Conservation (phyloP, 2,113 vertebrate species). For the Heterotilapia buettikoferi region DNA sequence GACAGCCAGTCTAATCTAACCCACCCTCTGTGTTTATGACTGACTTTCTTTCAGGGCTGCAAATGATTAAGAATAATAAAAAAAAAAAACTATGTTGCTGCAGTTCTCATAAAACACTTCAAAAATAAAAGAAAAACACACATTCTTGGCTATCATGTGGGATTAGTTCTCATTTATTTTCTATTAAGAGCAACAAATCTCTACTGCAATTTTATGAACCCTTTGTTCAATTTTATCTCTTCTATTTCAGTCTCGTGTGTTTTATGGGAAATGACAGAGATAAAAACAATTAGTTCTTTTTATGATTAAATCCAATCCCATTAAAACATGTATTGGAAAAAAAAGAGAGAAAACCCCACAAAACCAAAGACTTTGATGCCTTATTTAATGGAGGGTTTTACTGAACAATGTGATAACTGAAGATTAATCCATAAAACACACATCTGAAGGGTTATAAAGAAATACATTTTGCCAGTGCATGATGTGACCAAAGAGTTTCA, state of each 20-base stretch:
- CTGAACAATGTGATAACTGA: neutral
- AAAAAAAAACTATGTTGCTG: neutral
- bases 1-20: neutral
- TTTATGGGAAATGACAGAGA: neutral
- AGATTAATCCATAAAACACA: constrained; percentile 35
- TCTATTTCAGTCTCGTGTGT: neutral
- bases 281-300: neutral
- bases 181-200: neutral
- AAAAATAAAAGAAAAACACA: neutral
- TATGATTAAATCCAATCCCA: neutral
- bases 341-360: neutral
- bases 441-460: constrained; percentile 20
- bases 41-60: neutral
- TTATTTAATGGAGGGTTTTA: constrained; percentile 6
- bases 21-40: neutral
- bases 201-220: neutral
- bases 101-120: neutral
- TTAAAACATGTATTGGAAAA: neutral
- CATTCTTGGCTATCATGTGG: neutral
- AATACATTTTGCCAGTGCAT: neutral
- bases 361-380: constrained; percentile 11
- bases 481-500: constrained; percentile 24
- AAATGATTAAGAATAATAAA: neutral
- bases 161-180: neutral
- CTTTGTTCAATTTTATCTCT: neutral